These are phyloP conservation scores for Pungitius pungitius DNA, from an alignment of 2,113 vertebrate species.

Conservation along the genomic window DNA sequence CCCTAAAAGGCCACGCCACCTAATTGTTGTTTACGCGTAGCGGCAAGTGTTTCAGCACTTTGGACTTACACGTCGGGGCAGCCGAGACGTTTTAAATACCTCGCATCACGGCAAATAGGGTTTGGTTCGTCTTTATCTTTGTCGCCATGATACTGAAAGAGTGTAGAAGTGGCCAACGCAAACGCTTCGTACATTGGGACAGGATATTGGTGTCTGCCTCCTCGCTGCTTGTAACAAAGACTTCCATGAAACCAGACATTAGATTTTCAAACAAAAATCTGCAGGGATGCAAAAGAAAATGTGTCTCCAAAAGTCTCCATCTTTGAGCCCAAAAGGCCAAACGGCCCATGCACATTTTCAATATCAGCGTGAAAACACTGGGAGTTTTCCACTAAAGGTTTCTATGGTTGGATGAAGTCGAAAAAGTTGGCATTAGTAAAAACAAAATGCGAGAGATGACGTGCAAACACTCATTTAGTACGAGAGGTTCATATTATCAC, in stretches of 20 bases:
- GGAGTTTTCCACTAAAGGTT: not conserved
- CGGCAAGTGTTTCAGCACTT: conserved; percentile 28
- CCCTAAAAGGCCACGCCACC: conserved; percentile 44
- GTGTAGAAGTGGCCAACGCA: not conserved
- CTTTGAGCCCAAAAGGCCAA: too few species aligned
- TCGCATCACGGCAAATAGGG: not conserved
- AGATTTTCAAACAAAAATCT: not conserved
- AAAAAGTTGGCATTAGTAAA: not conserved
- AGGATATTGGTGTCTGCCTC: not conserved
- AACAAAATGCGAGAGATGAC: not conserved
- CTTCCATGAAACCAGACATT: not conserved
- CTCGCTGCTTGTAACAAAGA: not conserved
- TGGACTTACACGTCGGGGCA: conserved; percentile 21
- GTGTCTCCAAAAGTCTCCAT: too few species aligned
- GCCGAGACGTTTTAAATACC: conserved; percentile 33
- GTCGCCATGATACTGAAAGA: not conserved
- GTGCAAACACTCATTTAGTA: not conserved
- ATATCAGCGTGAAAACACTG: not conserved
- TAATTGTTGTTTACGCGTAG: conserved; percentile 38
- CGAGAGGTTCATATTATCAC: not conserved
- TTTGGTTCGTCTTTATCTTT: not conserved
- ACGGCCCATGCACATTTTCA: not conserved
- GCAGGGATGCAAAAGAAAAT: not conserved
- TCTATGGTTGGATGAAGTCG: not conserved
- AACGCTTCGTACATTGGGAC: not conserved